phyloP scores from a whole-genome alignment of 2,888 invertebrate species.

The Drosophila paracracens region DNA sequence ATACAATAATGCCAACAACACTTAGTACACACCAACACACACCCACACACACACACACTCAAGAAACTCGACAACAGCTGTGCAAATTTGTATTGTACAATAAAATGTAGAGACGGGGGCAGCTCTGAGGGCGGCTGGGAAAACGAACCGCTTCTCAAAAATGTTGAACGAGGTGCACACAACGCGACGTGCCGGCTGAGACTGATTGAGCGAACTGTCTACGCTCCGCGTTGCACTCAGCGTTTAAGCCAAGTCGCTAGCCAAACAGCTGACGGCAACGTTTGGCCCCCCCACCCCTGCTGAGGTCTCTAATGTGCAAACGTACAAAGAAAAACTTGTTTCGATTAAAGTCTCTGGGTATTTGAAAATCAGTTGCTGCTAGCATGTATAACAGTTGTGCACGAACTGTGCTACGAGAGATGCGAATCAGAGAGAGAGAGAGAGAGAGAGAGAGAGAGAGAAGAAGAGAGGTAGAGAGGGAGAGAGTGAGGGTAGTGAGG shows the following conservation, averaged over 20 bases:
- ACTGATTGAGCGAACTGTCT: conserved; percentile 47
- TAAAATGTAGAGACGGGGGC: not conserved
- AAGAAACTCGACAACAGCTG: conserved; percentile 60
- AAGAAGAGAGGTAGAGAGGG: conserved; percentile 9
- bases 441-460: conserved; percentile 1
- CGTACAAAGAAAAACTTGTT: conserved; percentile 68
- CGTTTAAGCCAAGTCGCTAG: conserved; percentile 60
- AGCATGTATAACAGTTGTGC: conserved; percentile 55
- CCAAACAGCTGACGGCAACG: conserved; percentile 65
- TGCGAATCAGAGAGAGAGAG: not conserved
- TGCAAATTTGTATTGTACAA: conserved; percentile 54
- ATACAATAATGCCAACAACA: conserved; percentile 4
- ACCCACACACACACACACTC: conserved; percentile 16
- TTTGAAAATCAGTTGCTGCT: conserved; percentile 62
- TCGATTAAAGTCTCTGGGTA: conserved; percentile 64
- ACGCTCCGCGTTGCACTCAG: conserved; percentile 32
- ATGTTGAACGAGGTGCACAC: conserved; percentile 68
- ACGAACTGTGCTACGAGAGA: conserved; percentile 46
- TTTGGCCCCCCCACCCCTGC: not conserved
- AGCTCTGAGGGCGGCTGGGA: not conserved
- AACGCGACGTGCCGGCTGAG: conserved; percentile 74
- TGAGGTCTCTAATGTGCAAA: conserved; percentile 35
- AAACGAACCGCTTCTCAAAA: conserved; percentile 39
- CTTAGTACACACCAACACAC: conserved; percentile 28
- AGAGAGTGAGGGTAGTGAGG: conserved; percentile 11